phyloP scores from a whole-genome alignment of 2,113 vertebrate species.

The human region GRCh38 chr2:140795501-140796000 shows the following conservation, averaged over 20 bases:
- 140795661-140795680: neutral
- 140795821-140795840: neutral
- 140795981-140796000: neutral
- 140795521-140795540: neutral
- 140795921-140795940: neutral
- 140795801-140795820: neutral
- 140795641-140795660: neutral
- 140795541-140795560: neutral
- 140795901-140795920: neutral
- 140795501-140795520: neutral
- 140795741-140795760: neutral
- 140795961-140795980: neutral
- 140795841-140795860: neutral
- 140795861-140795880: neutral
- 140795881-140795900: neutral
- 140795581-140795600: neutral
- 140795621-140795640: neutral
- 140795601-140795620: neutral
- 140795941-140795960: neutral
- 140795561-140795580: slow-evolving; percentile 16
- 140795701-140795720: neutral
- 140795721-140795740: neutral
- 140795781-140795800: fast-evolving
- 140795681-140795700: neutral
- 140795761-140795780: neutral